Evolutionary conservation across 2,797 vertebrate species (phyloP), one percentile per base, ranked within the genome.

Genomic region (Hoplostethus mediterraneus): DNA sequence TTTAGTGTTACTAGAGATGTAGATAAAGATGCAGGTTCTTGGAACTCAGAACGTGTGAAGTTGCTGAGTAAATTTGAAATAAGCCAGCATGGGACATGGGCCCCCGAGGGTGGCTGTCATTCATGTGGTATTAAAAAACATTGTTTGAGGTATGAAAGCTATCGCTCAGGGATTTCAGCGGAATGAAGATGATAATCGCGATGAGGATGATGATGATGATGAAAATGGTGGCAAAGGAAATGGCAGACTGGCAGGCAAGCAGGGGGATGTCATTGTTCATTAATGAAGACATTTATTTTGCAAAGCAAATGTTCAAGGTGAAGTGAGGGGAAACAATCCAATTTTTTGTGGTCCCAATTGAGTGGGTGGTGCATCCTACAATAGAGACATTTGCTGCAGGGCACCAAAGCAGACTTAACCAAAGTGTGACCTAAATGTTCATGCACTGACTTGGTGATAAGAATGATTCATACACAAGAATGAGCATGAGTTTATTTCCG

Each of bases 341-440:
- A 0, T 58, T 59, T 71, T 77, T 61, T 82, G 44, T 66, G 33
- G 30, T 71, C 61, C 57, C 48, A 65, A 16, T 66, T 51, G 65
- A 83, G 83, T 81, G 81, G 84, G 81, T 73, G 79, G 82, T 64
- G 52, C 12, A 67, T 81, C 58, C 47, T 25, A 79, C 69, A 84
- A 83, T 56, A 65, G 52, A 81, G 64, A 80, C 30, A 69, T 45
- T 72, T 63, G 72, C 84, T 85, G 73, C 66, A 78, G 79, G 84
- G 67, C 71, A 73, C 59, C 44, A 30, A 78, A 75, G 54, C n/a
- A 69, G 63, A 64, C 65, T 52, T 72, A 65, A 69, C 70, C 69
- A 62, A 61, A n/a, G 61, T 55, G 42, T 86, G 87, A 89, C 84
- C 85, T 81, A 83, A 81, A 89, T 90, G 80, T 79, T 83, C 64